Conservation (phyloP, 2,797 vertebrate genomes). For the Triplophysa bombifrons region DNA sequence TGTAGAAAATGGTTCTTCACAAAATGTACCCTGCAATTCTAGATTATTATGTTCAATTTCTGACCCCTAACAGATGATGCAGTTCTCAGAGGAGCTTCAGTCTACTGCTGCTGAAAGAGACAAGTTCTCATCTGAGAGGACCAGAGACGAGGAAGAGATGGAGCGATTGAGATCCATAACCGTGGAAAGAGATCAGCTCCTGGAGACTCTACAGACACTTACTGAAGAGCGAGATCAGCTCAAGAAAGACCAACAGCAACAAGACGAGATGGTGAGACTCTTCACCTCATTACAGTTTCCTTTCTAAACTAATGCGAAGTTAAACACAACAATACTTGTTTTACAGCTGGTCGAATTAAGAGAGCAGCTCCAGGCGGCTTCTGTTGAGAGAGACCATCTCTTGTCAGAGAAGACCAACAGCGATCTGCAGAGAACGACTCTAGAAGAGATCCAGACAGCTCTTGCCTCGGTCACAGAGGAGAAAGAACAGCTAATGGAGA, state of each 20-base stretch:
- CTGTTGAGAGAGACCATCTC: conserved; percentile 52
- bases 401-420: conserved; percentile 46
- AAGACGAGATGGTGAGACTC: conserved; percentile 63
- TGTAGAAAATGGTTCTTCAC: too few relatives aligned
- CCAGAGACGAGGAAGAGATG: conserved; percentile 35
- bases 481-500: conserved; percentile 63
- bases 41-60: background rate
- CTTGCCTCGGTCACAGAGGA: conserved; percentile 65
- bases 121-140: conserved; percentile 22
- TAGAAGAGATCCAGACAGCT: conserved; percentile 57
- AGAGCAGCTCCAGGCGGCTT: conserved; percentile 30
- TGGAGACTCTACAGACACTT: conserved; percentile 60
- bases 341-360: conserved; percentile 42
- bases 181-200: conserved; percentile 71
- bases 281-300: background rate
- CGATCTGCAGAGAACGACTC: conserved; percentile 16
- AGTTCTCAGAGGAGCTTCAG: conserved; percentile 41
- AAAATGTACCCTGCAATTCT: too few relatives aligned
- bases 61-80: conserved; percentile 22
- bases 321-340: background rate
- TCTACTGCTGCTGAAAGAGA: conserved; percentile 50
- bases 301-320: background rate
- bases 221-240: conserved; percentile 66
- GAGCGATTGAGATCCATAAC: conserved; percentile 60
- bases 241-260: conserved; percentile 66